Evolutionary conservation across 2,797 vertebrate species (phyloP).

Genomic region (Chiropotes sagulatus): DNA sequence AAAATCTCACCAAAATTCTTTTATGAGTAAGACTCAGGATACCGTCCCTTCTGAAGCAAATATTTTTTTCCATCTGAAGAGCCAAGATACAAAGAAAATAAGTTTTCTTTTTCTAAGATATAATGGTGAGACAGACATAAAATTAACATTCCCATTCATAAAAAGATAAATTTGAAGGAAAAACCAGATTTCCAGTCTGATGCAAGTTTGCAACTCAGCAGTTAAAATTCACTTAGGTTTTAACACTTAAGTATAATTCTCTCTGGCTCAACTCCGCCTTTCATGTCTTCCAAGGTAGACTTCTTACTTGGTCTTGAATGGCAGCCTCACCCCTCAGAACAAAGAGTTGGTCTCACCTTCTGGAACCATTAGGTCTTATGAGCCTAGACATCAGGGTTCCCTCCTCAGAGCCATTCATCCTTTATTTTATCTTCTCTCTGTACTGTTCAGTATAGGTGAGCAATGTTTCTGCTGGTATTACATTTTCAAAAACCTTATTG

Average conservation of each 20-base stretch:
- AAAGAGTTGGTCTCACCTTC: background rate
- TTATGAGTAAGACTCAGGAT: background rate
- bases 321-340: background rate
- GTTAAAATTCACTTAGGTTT: background rate
- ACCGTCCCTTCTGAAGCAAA: too few relatives aligned
- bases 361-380: background rate
- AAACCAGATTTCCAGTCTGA: background rate
- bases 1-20: background rate
- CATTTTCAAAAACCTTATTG: background rate
- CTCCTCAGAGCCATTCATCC: background rate
- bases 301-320: background rate
- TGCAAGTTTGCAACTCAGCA: too few relatives aligned
- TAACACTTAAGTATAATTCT: background rate
- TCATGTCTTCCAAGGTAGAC: too few relatives aligned
- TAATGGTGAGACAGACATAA: background rate
- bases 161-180: background rate
- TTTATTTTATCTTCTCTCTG: background rate
- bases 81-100: background rate
- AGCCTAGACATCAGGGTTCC: background rate
- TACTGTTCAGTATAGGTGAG: background rate
- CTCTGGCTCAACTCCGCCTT: too few relatives aligned
- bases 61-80: background rate
- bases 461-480: background rate
- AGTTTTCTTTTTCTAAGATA: background rate
- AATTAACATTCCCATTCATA: background rate